A percentile compares a stretch with the other conserved stretches of the same genome.
phyloP scores from a whole-genome alignment of 2,113 vertebrate species.

The Cyanoramphus novaezelandiae region DNA sequence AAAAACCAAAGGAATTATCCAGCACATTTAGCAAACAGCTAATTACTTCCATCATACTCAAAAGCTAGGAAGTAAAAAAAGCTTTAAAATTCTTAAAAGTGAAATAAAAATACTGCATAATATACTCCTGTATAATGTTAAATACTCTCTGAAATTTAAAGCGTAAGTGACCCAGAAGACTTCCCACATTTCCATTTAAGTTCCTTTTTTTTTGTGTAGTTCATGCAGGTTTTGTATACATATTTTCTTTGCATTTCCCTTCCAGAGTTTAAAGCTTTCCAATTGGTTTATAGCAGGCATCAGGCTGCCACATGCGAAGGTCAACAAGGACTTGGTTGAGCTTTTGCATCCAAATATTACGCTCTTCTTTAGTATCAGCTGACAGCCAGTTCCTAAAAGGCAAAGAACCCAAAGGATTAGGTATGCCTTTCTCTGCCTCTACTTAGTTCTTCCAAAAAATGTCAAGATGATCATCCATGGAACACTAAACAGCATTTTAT shows the following conservation, averaged over 20 bases:
- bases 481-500: background rate
- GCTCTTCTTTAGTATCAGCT: slow-evolving; percentile 96
- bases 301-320: slow-evolving; percentile 95
- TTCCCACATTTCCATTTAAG: background rate
- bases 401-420: background rate
- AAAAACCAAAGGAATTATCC: slow-evolving; percentile 44
- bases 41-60: slow-evolving; percentile 2
- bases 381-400: slow-evolving; percentile 90
- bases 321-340: slow-evolving; percentile 94
- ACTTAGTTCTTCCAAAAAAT: background rate
- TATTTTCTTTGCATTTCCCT: background rate
- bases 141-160: slow-evolving; percentile 68
- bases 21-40: slow-evolving; percentile 18
- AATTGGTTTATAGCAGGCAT: slow-evolving; percentile 85
- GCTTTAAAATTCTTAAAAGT: slow-evolving; percentile 17
- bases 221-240: background rate
- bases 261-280: slow-evolving; percentile 71
- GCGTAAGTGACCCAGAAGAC: slow-evolving; percentile 55
- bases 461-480: background rate
- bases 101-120: slow-evolving; percentile 72
- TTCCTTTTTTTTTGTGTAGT: background rate
- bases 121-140: slow-evolving; percentile 64
- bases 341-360: slow-evolving; percentile 96
- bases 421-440: background rate
- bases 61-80: slow-evolving; percentile 30